Evolutionary conservation across 2,113 vertebrate genomes (phyloP).

Genomic region (Manacus vitellinus): DNA sequence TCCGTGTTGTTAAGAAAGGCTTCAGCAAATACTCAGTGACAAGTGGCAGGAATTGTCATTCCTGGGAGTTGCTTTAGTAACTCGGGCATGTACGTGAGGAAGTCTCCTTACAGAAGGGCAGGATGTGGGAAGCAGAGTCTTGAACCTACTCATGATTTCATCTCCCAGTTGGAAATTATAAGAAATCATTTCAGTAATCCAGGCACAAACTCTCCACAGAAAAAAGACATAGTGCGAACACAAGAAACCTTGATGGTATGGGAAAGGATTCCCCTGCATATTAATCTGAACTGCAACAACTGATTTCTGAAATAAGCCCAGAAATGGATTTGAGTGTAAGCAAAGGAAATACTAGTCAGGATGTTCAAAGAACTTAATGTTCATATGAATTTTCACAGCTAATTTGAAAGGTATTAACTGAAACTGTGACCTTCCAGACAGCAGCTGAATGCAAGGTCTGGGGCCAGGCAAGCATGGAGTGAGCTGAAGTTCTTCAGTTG

Average conservation of each 20-base stretch:
- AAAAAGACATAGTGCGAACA: not conserved
- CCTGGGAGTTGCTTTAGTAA: not conserved
- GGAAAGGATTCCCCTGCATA: not conserved
- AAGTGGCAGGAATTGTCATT: not conserved
- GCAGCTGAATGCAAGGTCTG: not conserved
- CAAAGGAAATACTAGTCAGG: not conserved
- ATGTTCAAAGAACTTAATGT: not conserved
- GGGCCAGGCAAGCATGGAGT: not conserved
- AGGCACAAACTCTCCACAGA: not conserved
- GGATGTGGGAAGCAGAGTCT: not conserved
- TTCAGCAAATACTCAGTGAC: not conserved
- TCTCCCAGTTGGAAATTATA: not conserved
- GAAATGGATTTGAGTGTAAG: not conserved
- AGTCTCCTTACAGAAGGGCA: not conserved
- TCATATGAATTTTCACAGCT: not conserved
- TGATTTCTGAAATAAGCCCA: not conserved
- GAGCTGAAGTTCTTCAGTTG: not conserved
- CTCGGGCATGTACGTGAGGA: rapidly evolving
- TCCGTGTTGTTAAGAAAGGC: not conserved
- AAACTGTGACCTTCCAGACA: not conserved
- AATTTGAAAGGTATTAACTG: not conserved
- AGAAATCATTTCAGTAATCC: not conserved
- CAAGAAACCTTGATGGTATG: not conserved
- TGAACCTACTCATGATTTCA: not conserved
- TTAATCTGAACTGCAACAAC: not conserved